phyloP scores from a whole-genome alignment of 2,113 vertebrate species.

The Synodontis membranacea region DNA sequence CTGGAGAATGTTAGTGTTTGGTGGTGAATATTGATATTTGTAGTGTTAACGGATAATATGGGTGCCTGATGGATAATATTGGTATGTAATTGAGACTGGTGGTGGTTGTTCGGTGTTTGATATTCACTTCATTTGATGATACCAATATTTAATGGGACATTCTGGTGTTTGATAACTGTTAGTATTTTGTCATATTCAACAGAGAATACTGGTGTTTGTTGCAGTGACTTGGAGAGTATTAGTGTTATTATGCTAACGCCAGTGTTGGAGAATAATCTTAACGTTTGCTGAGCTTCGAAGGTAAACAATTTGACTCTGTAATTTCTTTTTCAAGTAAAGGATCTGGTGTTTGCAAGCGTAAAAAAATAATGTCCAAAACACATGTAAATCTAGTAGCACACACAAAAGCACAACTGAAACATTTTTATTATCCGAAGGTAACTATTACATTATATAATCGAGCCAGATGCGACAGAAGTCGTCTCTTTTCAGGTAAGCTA shows the following conservation, averaged over 20 bases:
- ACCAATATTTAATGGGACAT: background rate
- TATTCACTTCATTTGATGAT: background rate
- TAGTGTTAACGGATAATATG: background rate
- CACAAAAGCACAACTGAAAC: background rate
- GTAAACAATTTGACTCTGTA: background rate
- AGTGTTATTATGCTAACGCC: too few relatives aligned
- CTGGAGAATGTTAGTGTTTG: background rate
- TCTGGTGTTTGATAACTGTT: background rate
- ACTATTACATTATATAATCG: background rate
- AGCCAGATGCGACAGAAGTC: background rate
- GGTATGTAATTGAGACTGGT: too few relatives aligned
- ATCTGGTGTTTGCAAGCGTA: background rate
- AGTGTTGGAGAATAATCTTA: background rate
- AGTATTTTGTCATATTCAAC: background rate
- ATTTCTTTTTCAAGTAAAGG: background rate
- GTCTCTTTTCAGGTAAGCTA: background rate
- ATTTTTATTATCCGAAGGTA: background rate
- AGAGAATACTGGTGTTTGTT: background rate
- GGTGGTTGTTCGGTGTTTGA: background rate
- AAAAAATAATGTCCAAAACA: background rate
- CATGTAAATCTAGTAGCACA: background rate
- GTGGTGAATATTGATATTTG: background rate
- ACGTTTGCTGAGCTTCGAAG: background rate
- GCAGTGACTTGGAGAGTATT: background rate
- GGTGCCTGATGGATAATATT: background rate